These are phyloP conservation scores for Zaprionus nigranus DNA, from an alignment of 1,140 invertebrate genomes.

Conservation along the genomic window DNA sequence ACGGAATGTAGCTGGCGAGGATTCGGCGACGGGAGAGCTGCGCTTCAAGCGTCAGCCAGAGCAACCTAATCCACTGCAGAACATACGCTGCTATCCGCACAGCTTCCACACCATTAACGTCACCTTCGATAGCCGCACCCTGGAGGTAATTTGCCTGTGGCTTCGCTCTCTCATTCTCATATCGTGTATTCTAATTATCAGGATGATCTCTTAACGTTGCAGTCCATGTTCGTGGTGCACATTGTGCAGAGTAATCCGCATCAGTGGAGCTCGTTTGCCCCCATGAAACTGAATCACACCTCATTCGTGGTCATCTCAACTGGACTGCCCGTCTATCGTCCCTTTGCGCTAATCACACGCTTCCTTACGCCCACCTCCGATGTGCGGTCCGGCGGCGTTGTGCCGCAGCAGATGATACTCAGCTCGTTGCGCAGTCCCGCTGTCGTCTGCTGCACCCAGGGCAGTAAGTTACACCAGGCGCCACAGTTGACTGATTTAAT, in stretches of 20 bases:
- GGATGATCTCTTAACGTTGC: slow-evolving; percentile 1
- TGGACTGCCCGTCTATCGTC: slow-evolving; percentile 70
- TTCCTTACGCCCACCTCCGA: slow-evolving; percentile 70
- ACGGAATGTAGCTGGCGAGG: slow-evolving; percentile 76
- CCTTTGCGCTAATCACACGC: slow-evolving; percentile 77
- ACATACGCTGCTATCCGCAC: slow-evolving; percentile 81
- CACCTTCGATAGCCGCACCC: slow-evolving; percentile 71
- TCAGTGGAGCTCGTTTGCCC: slow-evolving; percentile 68
- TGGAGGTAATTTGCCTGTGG: slow-evolving; percentile 55
- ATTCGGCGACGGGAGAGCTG: slow-evolving; percentile 68
- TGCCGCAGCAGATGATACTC: slow-evolving; percentile 67
- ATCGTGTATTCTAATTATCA: slow-evolving; percentile 1
- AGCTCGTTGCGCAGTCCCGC: slow-evolving; percentile 73
- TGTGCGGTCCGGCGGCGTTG: slow-evolving; percentile 43
- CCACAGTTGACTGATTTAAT: neutral
- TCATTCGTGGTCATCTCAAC: slow-evolving; percentile 78
- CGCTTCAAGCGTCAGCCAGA: slow-evolving; percentile 66
- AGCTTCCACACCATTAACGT: slow-evolving; percentile 81
- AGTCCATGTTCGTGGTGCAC: slow-evolving; percentile 78
- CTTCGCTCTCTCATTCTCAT: neutral
- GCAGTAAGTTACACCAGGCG: slow-evolving; percentile 66
- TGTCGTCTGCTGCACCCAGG: slow-evolving; percentile 79
- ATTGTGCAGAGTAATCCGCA: slow-evolving; percentile 78
- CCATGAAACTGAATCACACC: slow-evolving; percentile 78
- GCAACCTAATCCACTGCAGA: slow-evolving; percentile 67